Conservation (phyloP, 2,797 vertebrate species). For the Circus cinereus region DNA sequence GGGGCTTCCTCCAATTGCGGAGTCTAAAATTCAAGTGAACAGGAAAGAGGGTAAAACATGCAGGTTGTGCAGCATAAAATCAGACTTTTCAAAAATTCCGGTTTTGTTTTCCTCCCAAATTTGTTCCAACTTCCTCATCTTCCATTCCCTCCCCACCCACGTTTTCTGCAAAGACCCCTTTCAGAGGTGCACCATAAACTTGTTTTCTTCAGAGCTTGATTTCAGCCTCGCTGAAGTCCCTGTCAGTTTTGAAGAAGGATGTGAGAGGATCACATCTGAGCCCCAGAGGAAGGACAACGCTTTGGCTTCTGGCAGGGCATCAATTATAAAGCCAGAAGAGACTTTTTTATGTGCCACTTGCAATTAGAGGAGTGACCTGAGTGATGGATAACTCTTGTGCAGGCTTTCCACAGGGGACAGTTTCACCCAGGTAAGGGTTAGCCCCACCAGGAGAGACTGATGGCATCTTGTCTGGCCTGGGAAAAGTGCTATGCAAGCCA, state of each 20-base stretch:
- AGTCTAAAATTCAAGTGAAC: not conserved
- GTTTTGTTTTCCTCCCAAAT: not conserved
- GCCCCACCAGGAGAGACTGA: not conserved
- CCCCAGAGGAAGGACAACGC: not conserved
- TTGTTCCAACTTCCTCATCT: not conserved
- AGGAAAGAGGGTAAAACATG: not conserved
- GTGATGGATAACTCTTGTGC: not conserved
- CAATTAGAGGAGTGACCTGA: not conserved
- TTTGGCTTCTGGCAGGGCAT: not conserved
- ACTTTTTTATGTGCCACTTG: not conserved
- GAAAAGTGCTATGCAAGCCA: not conserved
- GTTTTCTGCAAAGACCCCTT: not conserved
- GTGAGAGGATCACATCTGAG: not conserved
- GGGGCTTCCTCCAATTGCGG: not conserved
- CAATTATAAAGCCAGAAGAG: conserved; percentile 1
- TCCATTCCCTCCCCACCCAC: not conserved
- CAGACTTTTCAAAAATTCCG: not conserved
- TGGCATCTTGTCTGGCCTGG: not conserved
- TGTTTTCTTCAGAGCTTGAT: not conserved
- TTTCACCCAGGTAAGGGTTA: not conserved
- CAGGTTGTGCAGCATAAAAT: not conserved
- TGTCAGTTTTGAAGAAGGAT: not conserved
- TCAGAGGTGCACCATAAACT: not conserved
- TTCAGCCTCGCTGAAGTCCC: not conserved
- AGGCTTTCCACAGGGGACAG: not conserved